These are phyloP conservation scores for Drosophila pachea DNA, from an alignment of 1,140 invertebrate genomes.

Conservation along the genomic window DNA sequence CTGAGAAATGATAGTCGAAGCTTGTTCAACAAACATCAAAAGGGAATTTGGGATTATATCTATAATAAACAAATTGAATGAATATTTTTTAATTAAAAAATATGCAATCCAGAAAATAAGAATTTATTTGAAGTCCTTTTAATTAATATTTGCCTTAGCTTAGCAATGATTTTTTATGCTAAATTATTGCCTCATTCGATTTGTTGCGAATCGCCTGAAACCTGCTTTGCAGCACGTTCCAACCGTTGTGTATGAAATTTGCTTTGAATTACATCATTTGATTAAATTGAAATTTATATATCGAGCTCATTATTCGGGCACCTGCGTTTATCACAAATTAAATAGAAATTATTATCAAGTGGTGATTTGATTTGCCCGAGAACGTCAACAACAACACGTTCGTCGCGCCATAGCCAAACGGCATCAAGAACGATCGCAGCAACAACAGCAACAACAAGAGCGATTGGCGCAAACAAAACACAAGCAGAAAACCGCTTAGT, in stretches of 20 bases:
- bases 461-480: slow-evolving; percentile 43
- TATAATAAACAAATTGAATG: not conserved
- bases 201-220: no score
- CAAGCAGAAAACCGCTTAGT: slow-evolving; percentile 68
- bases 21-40: no score
- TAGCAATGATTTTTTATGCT: no score
- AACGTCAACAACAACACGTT: slow-evolving; percentile 50
- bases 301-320: slow-evolving; percentile 11
- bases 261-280: slow-evolving; percentile 16
- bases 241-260: not conserved
- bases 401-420: not conserved
- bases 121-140: no score
- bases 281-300: slow-evolving; percentile 11
- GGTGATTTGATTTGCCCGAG: slow-evolving; percentile 48
- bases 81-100: not conserved
- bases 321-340: slow-evolving; percentile 64
- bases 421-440: no score
- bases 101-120: no score
- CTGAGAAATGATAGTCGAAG: no score
- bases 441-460: slow-evolving; percentile 21
- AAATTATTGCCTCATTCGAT: no score
- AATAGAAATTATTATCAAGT: slow-evolving; percentile 70
- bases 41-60: not conserved
- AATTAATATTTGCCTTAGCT: no score
- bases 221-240: slow-evolving; percentile 1